Base-by-base conservation (phyloP, 2,113 vertebrate genomes). In the Camelus bactrianus region DNA sequence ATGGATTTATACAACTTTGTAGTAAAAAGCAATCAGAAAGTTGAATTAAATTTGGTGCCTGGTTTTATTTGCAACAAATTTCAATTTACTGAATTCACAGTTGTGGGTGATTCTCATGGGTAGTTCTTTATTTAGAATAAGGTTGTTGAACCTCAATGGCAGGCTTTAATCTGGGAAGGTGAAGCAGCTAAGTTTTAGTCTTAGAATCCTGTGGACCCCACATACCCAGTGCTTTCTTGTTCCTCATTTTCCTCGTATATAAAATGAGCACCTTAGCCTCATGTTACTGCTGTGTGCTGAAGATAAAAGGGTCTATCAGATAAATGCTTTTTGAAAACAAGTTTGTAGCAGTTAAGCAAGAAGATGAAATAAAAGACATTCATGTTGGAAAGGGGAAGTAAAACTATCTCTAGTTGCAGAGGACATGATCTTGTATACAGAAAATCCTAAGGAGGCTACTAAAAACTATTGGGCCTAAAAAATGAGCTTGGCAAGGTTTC, bases 311-410 rank as follows among this genome's bases (percentile, higher is more conserved):
- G n/a, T 60, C 42, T 32, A 80, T 24, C 17, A 83, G 52, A 38
- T 42, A 84, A 82, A 72, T 93, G 60, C n/a, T n/a, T 81, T 83
- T 75, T 50, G 90, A 91, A 96, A 93, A 52, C 22, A 75, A 89
- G 35, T 35, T 56, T 38, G 5, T 69, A 56, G 22, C 75, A 80
- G 54, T 93, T 81, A 85, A 85, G 13, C 32, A 89, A 79, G 54
- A 65, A 89, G 88, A 88, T 83, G 56, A 56, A 91, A 52, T 73
- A 35, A 84, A 82, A 89, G 42, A 8, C 28, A 52, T 91, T 28
- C n/a, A 79, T 54, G 75, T 46, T 58, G n/a, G 38, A 84, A 90
- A 69, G 8, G 38, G 56, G 32, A 93, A 91, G 67, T 77, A 67
- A 91, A 90, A 35, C 7, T 79, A 54, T 54, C 20, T 89, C 17